Percentiles rank a stretch among this genome's conserved stretches.
These are phyloP conservation scores for Lontra canadensis DNA, from an alignment of 2,113 vertebrate genomes.

Conservation along the genomic window DNA sequence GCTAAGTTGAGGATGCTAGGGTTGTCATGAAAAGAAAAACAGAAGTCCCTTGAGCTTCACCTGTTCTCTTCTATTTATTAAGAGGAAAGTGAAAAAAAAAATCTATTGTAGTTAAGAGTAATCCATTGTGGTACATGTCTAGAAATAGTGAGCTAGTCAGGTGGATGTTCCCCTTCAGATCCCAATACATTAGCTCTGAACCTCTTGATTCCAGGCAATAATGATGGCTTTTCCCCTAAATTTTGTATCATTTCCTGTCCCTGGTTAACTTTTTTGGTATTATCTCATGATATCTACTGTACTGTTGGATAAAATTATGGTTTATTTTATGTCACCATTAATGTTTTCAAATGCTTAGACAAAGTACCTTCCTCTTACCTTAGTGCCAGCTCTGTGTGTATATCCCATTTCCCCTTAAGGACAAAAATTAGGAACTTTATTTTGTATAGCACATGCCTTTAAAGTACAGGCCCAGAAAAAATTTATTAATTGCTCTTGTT, in stretches of 20 bases:
- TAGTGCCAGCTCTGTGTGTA: neutral
- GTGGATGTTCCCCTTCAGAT: neutral
- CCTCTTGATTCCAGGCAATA: neutral
- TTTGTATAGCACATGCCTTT: neutral
- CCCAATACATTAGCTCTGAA: neutral
- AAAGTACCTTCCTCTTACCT: neutral
- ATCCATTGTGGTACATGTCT: neutral
- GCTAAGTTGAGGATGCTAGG: neutral
- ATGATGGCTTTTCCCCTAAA: neutral
- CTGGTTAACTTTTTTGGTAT: neutral
- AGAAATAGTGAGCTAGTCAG: neutral
- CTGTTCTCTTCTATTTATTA: neutral
- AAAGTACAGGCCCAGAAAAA: neutral
- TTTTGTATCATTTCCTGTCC: neutral
- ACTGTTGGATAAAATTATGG: neutral
- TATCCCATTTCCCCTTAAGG: neutral
- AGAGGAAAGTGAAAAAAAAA: neutral
- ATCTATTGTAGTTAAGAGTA: neutral
- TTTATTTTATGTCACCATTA: conserved; percentile 9
- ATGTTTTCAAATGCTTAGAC: neutral
- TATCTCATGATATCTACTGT: neutral
- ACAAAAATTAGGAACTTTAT: neutral
- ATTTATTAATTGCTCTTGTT: neutral
- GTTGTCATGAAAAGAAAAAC: neutral
- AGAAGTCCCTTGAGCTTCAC: neutral